Percentiles rank a stretch among this genome's conserved stretches.
Conservation (phyloP, 2,797 vertebrate genomes). For the Sciurus vulgaris region DNA sequence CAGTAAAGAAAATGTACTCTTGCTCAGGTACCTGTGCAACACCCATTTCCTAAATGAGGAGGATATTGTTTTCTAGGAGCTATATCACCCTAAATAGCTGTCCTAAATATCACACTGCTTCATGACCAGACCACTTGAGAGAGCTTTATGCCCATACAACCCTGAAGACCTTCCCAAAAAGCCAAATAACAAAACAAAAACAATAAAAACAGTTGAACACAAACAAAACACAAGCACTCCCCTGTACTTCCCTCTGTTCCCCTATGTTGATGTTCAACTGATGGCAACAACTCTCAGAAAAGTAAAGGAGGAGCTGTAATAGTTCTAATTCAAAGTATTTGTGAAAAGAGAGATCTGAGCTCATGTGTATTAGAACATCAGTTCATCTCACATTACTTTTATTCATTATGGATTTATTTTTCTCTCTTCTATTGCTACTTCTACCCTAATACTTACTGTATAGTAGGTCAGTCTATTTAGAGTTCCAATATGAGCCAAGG, state of each 20-base stretch:
- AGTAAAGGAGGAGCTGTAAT: background rate
- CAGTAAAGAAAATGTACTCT: no score
- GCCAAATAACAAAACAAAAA: background rate
- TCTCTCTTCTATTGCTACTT: slow-evolving; percentile 25
- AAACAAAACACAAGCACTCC: slow-evolving; percentile 48
- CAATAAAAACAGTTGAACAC: background rate
- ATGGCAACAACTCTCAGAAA: slow-evolving; percentile 41
- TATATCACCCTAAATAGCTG: slow-evolving; percentile 70
- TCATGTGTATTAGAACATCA: slow-evolving; percentile 13
- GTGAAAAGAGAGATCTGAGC: slow-evolving; percentile 1
- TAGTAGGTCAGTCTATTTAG: background rate
- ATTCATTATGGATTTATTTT: slow-evolving; percentile 23
- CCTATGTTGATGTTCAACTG: background rate
- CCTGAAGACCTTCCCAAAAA: background rate
- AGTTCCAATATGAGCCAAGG: slow-evolving; percentile 13
- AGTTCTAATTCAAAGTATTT: slow-evolving; percentile 62
- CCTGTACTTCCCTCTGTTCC: background rate
- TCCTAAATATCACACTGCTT: slow-evolving; percentile 47
- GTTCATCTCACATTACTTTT: no score
- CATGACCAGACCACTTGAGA: slow-evolving; percentile 28
- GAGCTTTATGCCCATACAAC: slow-evolving; percentile 46
- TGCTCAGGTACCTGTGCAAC: slow-evolving; percentile 47
- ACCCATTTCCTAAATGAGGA: slow-evolving; percentile 67
- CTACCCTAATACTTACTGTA: slow-evolving; percentile 4
- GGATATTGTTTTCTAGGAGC: slow-evolving; percentile 57